Evolutionary conservation across 2,797 vertebrate species (phyloP).

Genomic region (Phoebastria nigripes): DNA sequence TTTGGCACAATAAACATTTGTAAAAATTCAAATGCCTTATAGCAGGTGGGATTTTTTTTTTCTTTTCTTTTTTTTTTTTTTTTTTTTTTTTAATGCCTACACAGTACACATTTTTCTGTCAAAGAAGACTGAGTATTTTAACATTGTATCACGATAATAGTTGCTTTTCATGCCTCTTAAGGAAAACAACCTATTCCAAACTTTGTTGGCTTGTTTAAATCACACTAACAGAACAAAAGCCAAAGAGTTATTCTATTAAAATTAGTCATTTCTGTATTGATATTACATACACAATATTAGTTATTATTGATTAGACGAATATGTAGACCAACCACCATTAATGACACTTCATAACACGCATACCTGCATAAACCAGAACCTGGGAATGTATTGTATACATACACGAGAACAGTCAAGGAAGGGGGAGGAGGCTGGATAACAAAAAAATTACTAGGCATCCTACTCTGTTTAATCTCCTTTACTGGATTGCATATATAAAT

Average conservation of each 20-base stretch:
- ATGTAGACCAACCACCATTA: slow-evolving; percentile 57
- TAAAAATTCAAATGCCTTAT: slow-evolving; percentile 74
- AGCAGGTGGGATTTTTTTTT: slow-evolving; percentile 48
- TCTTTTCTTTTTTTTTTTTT: neutral
- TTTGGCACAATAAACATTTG: slow-evolving; percentile 81
- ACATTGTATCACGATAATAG: slow-evolving; percentile 75
- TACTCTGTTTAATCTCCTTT: slow-evolving; percentile 34
- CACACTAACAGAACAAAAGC: slow-evolving; percentile 71
- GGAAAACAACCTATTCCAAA: slow-evolving; percentile 72
- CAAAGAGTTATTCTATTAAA: slow-evolving; percentile 65
- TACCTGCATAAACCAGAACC: slow-evolving; percentile 40
- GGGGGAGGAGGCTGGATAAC: neutral
- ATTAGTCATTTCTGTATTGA: slow-evolving; percentile 62
- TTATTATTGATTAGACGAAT: slow-evolving; percentile 47
- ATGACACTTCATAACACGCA: slow-evolving; percentile 31
- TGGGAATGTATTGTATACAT: slow-evolving; percentile 33
- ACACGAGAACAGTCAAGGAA: neutral
- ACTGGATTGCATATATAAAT: slow-evolving; percentile 48
- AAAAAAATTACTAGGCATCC: slow-evolving; percentile 12
- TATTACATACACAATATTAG: slow-evolving; percentile 68
- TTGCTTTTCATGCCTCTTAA: slow-evolving; percentile 80
- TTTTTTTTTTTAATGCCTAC: slow-evolving; percentile 76
- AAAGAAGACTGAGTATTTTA: slow-evolving; percentile 75
- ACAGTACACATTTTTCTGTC: slow-evolving; percentile 76
- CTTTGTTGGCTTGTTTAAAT: slow-evolving; percentile 70